Evolutionary conservation across 2,888 invertebrate species (phyloP).

Genomic region (Andrena chrysosceles): DNA sequence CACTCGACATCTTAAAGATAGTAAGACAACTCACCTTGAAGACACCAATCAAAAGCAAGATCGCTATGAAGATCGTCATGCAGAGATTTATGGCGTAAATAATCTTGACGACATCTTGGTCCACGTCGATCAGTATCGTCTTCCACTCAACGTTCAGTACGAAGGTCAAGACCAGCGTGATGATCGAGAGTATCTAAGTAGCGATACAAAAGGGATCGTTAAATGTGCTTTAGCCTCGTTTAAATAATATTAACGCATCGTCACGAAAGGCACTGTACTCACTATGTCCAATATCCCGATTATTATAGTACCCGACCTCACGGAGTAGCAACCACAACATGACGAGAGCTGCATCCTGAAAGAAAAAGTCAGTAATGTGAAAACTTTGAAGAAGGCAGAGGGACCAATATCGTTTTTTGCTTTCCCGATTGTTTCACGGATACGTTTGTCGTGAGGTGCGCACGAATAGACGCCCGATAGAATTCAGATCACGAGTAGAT

Average conservation of each 20-base stretch:
- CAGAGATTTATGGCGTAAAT: slow-evolving; percentile 92
- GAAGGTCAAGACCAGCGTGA: slow-evolving; percentile 90
- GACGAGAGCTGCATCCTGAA: slow-evolving; percentile 87
- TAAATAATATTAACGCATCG: neutral
- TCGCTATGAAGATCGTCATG: slow-evolving; percentile 93
- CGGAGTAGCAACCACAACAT: slow-evolving; percentile 90
- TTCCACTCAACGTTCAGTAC: slow-evolving; percentile 89
- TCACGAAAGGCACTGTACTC: slow-evolving; percentile 77
- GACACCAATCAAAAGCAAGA: slow-evolving; percentile 91
- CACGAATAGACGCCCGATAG: slow-evolving; percentile 5
- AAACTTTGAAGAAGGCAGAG: neutral
- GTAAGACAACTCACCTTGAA: slow-evolving; percentile 87
- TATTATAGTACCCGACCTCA: slow-evolving; percentile 91
- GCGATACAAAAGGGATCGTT: neutral
- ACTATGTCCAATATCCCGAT: slow-evolving; percentile 91
- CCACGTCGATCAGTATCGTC: slow-evolving; percentile 91
- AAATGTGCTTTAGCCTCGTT: neutral
- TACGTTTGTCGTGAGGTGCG: too few relatives aligned
- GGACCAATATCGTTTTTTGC: too few relatives aligned
- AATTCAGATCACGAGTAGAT: slow-evolving; percentile 52
- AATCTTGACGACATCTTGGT: slow-evolving; percentile 90
- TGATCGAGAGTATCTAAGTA: slow-evolving; percentile 88
- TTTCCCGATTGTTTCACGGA: neutral
- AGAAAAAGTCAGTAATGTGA: slow-evolving; percentile 26
- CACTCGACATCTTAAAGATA: too few relatives aligned